A percentile compares a stretch with the other conserved stretches of the same genome.
Evolutionary conservation across 2,113 vertebrate genomes (phyloP).

Genomic region (Centropristis striata): DNA sequence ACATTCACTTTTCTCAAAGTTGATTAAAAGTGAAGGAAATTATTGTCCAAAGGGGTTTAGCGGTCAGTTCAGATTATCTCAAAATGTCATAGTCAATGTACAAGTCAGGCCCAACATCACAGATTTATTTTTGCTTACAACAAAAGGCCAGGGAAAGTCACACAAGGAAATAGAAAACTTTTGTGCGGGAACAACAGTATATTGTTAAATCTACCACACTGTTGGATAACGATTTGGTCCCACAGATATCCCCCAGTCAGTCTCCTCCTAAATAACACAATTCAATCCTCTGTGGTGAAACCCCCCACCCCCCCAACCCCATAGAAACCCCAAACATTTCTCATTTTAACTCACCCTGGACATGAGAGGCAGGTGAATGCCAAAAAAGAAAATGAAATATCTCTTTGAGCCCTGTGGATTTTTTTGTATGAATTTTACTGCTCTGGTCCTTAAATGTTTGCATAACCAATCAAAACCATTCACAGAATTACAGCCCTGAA

Average conservation of each 20-base stretch:
- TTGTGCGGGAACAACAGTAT: conserved; percentile 3
- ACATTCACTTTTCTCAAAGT: background rate
- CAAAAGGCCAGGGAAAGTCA: conserved; percentile 6
- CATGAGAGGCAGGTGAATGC: background rate
- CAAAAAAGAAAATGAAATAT: background rate
- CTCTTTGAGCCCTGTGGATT: background rate
- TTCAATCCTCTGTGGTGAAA: background rate
- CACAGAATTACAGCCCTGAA: background rate
- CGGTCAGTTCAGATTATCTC: conserved; percentile 19
- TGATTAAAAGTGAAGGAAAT: conserved; percentile 29
- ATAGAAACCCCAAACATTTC: background rate
- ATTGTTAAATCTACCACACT: conserved; percentile 24
- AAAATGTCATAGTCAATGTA: conserved; percentile 22
- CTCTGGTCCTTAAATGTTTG: background rate
- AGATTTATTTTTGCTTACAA: conserved; percentile 17
- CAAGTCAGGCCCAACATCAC: background rate
- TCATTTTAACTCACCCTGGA: background rate
- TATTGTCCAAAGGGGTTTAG: conserved; percentile 3
- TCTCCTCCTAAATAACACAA: conserved; percentile 13
- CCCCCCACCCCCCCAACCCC: too few species aligned
- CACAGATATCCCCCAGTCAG: background rate
- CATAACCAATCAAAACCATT: background rate
- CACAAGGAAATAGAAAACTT: conserved; percentile 11
- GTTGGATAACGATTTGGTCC: background rate
- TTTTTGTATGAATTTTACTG: background rate